Conservation (phyloP, 1,140 invertebrate genomes). For the Aphaenogaster rudis region DNA sequence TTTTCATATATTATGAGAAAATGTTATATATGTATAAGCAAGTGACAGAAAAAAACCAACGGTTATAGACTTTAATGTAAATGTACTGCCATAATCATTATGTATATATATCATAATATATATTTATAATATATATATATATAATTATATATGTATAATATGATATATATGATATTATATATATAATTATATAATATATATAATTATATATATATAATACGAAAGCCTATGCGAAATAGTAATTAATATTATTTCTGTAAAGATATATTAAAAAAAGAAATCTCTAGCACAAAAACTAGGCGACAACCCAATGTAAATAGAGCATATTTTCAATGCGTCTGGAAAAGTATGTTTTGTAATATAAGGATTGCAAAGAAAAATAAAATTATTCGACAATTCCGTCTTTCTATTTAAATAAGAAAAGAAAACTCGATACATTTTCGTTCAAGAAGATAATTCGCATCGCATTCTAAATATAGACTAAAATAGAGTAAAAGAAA, state of each 20-base stretch:
- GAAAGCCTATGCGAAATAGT: slow-evolving; percentile 84
- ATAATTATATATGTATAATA: slow-evolving; percentile 76
- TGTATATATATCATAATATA: slow-evolving; percentile 84
- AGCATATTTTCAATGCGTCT: slow-evolving; percentile 87
- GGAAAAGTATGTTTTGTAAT: slow-evolving; percentile 87
- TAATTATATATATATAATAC: slow-evolving; percentile 76
- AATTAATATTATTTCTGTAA: slow-evolving; percentile 85
- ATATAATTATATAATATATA: slow-evolving; percentile 52
- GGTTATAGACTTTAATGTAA: slow-evolving; percentile 85
- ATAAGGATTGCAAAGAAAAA: slow-evolving; percentile 86
- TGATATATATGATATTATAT: slow-evolving; percentile 81
- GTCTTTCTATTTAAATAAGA: slow-evolving; percentile 2
- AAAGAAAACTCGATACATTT: neutral
- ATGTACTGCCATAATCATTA: slow-evolving; percentile 87
- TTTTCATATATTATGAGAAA: slow-evolving; percentile 70
- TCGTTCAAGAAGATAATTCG: neutral
- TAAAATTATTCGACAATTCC: slow-evolving; percentile 82
- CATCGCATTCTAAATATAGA: neutral
- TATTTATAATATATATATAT: slow-evolving; percentile 85
- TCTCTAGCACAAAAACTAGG: slow-evolving; percentile 83
- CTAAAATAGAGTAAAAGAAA: too few species aligned
- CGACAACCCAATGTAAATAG: slow-evolving; percentile 86
- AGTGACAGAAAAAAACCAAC: slow-evolving; percentile 68
- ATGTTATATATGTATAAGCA: slow-evolving; percentile 79
- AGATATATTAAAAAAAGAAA: slow-evolving; percentile 77